A percentile compares a stretch with the other conserved stretches of the same genome.
phyloP scores from a whole-genome alignment of 2,888 invertebrate genomes.

The Pasiphila rectangulata region DNA sequence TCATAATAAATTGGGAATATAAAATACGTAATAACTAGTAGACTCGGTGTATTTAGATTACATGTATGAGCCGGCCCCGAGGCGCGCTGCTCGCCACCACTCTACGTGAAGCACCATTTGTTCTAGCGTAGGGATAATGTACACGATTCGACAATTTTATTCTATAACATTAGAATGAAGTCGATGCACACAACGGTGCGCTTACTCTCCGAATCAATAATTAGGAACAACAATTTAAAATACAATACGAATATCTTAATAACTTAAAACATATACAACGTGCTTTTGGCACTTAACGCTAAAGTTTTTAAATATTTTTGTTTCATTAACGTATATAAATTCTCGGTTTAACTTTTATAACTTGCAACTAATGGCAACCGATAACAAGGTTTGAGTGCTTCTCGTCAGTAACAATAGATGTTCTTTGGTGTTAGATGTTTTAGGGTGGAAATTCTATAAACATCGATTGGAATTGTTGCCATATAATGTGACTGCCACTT shows the following conservation, averaged over 20 bases:
- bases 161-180: conserved; percentile 70
- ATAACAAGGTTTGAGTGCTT: conserved; percentile 21
- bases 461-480: conserved; percentile 27
- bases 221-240: conserved; percentile 79
- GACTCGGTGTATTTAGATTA: conserved; percentile 66
- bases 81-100: too few species aligned
- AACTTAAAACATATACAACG: conserved; percentile 66
- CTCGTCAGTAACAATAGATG: conserved; percentile 43
- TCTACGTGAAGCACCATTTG: conserved; percentile 81
- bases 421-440: conserved; percentile 60
- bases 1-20: conserved; percentile 73
- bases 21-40: conserved; percentile 68
- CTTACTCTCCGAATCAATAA: conserved; percentile 68
- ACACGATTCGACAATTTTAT: conserved; percentile 74
- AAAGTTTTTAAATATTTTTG: conserved; percentile 47
- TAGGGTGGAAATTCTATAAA: conserved; percentile 32
- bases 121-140: conserved; percentile 81
- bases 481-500: conserved; percentile 16
- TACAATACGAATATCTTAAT: conserved; percentile 70
- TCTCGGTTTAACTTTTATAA: conserved; percentile 20
- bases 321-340: conserved; percentile 27
- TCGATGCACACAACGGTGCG: conserved; percentile 60
- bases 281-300: conserved; percentile 76
- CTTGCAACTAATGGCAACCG: conserved; percentile 23
- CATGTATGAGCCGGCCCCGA: conserved; percentile 30